Conservation (phyloP, 2,888 invertebrate species). For the Nymphalis polychloros region DNA sequence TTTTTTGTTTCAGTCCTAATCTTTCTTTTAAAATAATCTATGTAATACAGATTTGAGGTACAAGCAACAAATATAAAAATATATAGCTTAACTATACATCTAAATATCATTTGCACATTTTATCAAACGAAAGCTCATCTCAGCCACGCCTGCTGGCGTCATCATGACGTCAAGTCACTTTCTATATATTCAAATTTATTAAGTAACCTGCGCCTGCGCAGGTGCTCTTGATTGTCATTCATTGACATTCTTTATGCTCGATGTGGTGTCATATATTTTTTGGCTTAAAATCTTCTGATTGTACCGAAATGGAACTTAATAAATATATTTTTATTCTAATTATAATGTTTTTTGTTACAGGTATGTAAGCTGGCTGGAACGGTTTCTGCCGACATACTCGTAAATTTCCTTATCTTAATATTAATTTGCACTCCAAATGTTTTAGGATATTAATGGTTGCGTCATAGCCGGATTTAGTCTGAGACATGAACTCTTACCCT, state of each 20-base stretch:
- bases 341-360: neutral
- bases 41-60: too few relatives aligned
- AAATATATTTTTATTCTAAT: neutral
- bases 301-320: neutral
- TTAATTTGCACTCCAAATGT: neutral
- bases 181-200: slow-evolving; percentile 16
- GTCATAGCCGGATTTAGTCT: neutral
- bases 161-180: slow-evolving; percentile 20
- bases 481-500: neutral
- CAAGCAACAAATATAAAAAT: too few relatives aligned
- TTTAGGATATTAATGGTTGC: neutral
- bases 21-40: too few relatives aligned
- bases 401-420: too few relatives aligned
- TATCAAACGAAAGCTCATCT: slow-evolving; percentile 21
- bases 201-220: slow-evolving; percentile 5
- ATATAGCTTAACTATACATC: too few relatives aligned
- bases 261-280: neutral
- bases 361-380: neutral
- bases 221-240: neutral
- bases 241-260: neutral
- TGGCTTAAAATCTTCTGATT: too few relatives aligned
- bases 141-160: slow-evolving; percentile 17
- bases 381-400: neutral
- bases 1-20: too few relatives aligned
- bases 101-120: neutral